Percentiles rank a stretch among this genome's conserved stretches.
These are phyloP conservation scores for Strix uralensis DNA, from an alignment of 2,113 vertebrate species.

Conservation along the genomic window DNA sequence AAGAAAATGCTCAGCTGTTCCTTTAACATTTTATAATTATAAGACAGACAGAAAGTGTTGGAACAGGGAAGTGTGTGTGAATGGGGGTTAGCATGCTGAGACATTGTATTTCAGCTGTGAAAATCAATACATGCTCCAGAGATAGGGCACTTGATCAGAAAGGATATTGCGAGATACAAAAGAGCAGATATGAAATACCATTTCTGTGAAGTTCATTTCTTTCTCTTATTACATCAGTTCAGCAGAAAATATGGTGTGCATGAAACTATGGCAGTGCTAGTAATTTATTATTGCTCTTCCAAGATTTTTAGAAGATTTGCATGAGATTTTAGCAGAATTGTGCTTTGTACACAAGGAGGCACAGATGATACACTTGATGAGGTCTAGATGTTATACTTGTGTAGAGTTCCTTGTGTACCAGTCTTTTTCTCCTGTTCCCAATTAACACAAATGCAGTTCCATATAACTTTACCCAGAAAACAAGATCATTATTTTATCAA, in stretches of 20 bases:
- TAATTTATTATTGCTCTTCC: slow-evolving; percentile 6
- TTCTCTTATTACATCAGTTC: slow-evolving; percentile 63
- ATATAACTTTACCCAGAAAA: neutral
- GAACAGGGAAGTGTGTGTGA: slow-evolving; percentile 25
- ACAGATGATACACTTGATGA: too few species aligned
- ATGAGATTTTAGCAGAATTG: neutral
- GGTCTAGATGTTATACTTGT: neutral
- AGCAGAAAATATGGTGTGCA: slow-evolving; percentile 5
- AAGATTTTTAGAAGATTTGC: slow-evolving; percentile 21
- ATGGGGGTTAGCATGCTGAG: slow-evolving; percentile 32
- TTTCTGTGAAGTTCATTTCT: slow-evolving; percentile 68
- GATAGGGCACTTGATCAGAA: slow-evolving; percentile 75
- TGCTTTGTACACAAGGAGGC: neutral
- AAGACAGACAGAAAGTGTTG: slow-evolving; percentile 25
- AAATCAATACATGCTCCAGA: slow-evolving; percentile 69
- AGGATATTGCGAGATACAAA: slow-evolving; percentile 73
- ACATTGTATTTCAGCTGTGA: slow-evolving; percentile 63
- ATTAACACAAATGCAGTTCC: neutral
- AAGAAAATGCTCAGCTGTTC: neutral
- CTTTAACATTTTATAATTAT: slow-evolving; percentile 68
- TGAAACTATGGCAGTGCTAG: neutral
- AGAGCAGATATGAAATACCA: slow-evolving; percentile 65
- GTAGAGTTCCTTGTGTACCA: neutral
- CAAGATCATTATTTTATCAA: neutral
- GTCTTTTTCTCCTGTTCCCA: neutral